A percentile compares a stretch with the other conserved stretches of the same genome.
phyloP scores from a whole-genome alignment of 2,797 vertebrate genomes.

The Lepus townsendii region DNA sequence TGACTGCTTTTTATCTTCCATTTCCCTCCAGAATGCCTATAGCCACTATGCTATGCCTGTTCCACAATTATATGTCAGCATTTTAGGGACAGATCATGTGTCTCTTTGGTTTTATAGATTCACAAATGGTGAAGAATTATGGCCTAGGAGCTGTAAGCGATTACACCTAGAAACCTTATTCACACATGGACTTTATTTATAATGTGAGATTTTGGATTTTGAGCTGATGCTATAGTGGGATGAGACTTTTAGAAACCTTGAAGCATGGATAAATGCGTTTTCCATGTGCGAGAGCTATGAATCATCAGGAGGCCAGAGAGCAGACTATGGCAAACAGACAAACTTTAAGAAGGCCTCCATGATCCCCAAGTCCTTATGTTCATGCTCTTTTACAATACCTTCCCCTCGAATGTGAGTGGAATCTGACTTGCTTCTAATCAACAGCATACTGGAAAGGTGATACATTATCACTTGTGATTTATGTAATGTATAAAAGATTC shows the following conservation, averaged over 20 bases:
- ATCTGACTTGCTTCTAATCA: conserved; percentile 28
- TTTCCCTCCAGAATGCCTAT: neutral
- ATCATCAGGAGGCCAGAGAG: neutral
- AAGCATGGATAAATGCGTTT: neutral
- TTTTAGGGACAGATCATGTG: neutral
- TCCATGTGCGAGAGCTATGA: conserved; percentile 19
- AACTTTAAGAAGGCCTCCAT: neutral
- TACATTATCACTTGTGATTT: neutral
- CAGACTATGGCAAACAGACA: neutral
- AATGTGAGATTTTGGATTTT: conserved; percentile 33
- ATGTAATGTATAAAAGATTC: neutral
- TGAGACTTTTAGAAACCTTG: neutral
- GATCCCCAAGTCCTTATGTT: neutral
- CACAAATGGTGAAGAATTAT: neutral
- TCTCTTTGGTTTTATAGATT: conserved; percentile 30
- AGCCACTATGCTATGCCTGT: neutral
- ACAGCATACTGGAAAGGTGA: conserved; percentile 2
- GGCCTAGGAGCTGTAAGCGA: neutral
- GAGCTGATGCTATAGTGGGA: neutral
- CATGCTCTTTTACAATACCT: neutral
- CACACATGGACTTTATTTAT: neutral
- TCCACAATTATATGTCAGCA: neutral
- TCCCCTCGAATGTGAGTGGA: neutral
- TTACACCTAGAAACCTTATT: neutral
- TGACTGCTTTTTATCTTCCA: conserved; percentile 36